These are phyloP conservation scores for Holothuria scabra DNA, from an alignment of 53 echinoderm and acorn worm genomes.

Conservation along the genomic window DNA sequence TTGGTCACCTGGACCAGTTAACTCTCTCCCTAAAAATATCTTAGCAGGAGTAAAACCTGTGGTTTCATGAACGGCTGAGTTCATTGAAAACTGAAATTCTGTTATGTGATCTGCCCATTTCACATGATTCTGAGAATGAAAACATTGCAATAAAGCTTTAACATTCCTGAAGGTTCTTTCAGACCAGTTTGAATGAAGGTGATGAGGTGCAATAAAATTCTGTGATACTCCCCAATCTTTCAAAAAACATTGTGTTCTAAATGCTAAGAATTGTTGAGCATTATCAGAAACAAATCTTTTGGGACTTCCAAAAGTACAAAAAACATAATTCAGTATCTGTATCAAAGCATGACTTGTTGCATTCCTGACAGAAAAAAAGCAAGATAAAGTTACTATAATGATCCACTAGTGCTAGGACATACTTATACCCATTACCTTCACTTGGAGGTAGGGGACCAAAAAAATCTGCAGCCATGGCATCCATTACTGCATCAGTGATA, in stretches of 20 bases:
- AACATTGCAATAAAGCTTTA: conserved; percentile 64
- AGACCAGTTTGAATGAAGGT: conserved; percentile 67
- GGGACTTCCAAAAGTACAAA: too few relatives aligned
- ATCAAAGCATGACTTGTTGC: too few relatives aligned
- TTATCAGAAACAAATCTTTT: conserved; percentile 63
- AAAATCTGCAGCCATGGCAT: too few relatives aligned
- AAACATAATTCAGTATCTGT: too few relatives aligned
- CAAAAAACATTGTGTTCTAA: not conserved
- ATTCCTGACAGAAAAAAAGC: conserved; percentile 52
- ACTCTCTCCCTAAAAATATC: too few relatives aligned
- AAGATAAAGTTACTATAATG: conserved; percentile 54
- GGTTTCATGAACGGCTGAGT: conserved; percentile 59
- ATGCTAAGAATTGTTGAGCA: conserved; percentile 59
- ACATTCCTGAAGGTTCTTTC: conserved; percentile 65
- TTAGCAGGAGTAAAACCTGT: too few relatives aligned
- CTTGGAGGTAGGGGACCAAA: conserved; percentile 62
- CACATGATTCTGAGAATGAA: too few relatives aligned
- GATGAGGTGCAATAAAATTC: conserved; percentile 62
- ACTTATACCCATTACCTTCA: conserved; percentile 50
- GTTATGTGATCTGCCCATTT: conserved; percentile 61
- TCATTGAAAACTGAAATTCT: conserved; percentile 60
- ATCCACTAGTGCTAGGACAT: conserved; percentile 45
- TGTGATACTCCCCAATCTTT: conserved; percentile 65
- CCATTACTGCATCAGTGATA: too few relatives aligned
- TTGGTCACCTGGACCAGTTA: too few relatives aligned